Evolutionary conservation across 2,888 invertebrate species (phyloP), one percentile per base, ranked within the genome.

Genomic region (Drymonia ruficornis): DNA sequence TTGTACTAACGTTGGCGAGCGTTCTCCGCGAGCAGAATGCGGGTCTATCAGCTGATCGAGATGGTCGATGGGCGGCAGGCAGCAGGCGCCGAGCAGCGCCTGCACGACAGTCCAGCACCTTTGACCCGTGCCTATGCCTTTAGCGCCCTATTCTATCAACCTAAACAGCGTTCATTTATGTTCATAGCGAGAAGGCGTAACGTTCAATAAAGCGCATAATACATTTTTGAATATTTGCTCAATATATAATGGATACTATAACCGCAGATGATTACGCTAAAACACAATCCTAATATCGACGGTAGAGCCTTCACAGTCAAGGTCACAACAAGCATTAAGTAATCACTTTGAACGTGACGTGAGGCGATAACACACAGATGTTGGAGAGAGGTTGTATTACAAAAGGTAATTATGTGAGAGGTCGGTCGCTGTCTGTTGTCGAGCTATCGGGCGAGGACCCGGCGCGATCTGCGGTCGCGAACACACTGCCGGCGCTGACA

Each of bases 1-100:
- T 61, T 55, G 55, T 84, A 89, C 91, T 91, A 87, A 91, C 91
- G 84, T 88, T 64, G 81, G 78, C 47, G 89, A 88, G 60, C 80
- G 82, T 71, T 87, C 84, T 62, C 75, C 78, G 64, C 74, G 81
- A 59, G 74, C 78, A 51, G 80, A 80, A 72, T 85, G 78, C 51
- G 86, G 86, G 63, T 86, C 84, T 65, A 87, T 77, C 48, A 89
- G 84, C 64, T 85, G 83, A 58, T 76, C 75, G 56, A 91, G 79
- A 57, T 81, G 80, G 67, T 86, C 88, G 63, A 84, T 74, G 58
- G 89, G 80, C 70, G 88, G 91, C 76, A 89, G 67, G 77, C 90
- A 91, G 81, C 90, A 91, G 77, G 83, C 86, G 77, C 80, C 82
- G 55, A 89, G 72, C 62, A 87, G 78, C 75, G 86, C 82, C 77